Evolutionary conservation across 2,888 invertebrate species (phyloP), one percentile per base, ranked within the genome.

Genomic region (Tineola bisselliella): DNA sequence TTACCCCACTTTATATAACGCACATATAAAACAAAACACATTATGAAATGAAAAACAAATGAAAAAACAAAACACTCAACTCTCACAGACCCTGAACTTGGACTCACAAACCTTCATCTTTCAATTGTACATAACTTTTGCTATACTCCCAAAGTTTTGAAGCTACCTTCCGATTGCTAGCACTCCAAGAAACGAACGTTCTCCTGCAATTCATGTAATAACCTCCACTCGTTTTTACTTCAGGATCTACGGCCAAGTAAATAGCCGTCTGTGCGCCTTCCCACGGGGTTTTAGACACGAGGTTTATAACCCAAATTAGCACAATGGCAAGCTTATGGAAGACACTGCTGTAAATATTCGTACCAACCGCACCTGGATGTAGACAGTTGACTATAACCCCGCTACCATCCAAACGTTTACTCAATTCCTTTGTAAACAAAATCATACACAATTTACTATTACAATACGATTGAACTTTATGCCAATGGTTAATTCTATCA

Each of bases 341-440:
- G 87, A 84, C 2, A 88, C 0, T 91, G 91, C 91, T 88, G 67
- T 89, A 94, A 60, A 95, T 94, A 19, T 90, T 91, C 0, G 93
- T 93, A 65, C 93, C 92, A 38, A 95, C 93, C 73, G 93, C 89
- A 5, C 96, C 96, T 0, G 96, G 96, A 79, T 96, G 95, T 17
- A 95, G 88, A 65, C 91, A 92, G 71, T 95, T 95, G 0, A 91
- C 92, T 0, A 92, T 91, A 0, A 95, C 91, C 59, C 90, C 90
- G 1, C 90, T 79, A 10, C 90, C 76, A 65, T 87, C 84, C 67
- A 94, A 69, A 3, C 89, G 89, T 77, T 90, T 89, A 48, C 91
- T 91, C 11, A 94, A 72, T n/a, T 95, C 95, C 44, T 89, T 80
- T 0, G 93, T 91, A 66, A 91, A 90, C 0, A 94, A 90, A 0